A percentile compares a stretch with the other conserved stretches of the same genome.
These are phyloP conservation scores for Nycticebus coucang DNA, from an alignment of 2,113 vertebrate genomes.

Conservation along the genomic window DNA sequence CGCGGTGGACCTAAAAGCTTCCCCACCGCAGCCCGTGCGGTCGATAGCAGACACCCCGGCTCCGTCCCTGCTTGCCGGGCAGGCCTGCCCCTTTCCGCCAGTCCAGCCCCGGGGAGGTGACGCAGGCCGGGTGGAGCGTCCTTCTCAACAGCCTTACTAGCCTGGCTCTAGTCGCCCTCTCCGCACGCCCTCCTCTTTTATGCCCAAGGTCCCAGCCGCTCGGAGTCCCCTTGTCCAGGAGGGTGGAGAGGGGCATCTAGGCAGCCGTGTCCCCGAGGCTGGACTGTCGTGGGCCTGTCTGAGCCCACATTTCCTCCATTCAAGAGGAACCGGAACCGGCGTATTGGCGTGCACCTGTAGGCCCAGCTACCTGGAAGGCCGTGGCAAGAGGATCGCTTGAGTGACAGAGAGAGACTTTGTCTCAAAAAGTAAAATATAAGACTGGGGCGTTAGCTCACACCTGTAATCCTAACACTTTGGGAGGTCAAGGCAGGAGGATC, in stretches of 20 bases:
- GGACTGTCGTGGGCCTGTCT: background rate
- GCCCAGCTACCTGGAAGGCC: background rate
- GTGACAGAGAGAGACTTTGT: background rate
- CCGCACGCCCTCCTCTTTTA: background rate
- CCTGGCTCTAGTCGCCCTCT: background rate
- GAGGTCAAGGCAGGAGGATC: too few species aligned
- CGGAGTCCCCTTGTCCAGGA: background rate
- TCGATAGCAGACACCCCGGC: conserved; percentile 76
- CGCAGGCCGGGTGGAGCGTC: background rate
- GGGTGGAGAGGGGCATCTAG: background rate
- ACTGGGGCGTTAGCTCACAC: too few species aligned
- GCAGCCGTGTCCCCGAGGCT: fast-evolving
- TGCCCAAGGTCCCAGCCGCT: background rate
- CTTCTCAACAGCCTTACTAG: background rate
- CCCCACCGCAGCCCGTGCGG: background rate
- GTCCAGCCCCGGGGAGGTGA: background rate
- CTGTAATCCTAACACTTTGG: too few species aligned
- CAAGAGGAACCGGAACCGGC: background rate
- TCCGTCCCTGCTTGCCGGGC: conserved; percentile 57
- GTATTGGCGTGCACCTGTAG: background rate
- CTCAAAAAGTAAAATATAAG: background rate
- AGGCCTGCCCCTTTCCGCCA: conserved; percentile 62
- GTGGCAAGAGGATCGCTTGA: background rate
- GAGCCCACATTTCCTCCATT: background rate
- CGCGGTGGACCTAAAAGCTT: conserved; percentile 40